Base-by-base conservation (phyloP, 2,113 vertebrate species). In the Aramus guarauna region DNA sequence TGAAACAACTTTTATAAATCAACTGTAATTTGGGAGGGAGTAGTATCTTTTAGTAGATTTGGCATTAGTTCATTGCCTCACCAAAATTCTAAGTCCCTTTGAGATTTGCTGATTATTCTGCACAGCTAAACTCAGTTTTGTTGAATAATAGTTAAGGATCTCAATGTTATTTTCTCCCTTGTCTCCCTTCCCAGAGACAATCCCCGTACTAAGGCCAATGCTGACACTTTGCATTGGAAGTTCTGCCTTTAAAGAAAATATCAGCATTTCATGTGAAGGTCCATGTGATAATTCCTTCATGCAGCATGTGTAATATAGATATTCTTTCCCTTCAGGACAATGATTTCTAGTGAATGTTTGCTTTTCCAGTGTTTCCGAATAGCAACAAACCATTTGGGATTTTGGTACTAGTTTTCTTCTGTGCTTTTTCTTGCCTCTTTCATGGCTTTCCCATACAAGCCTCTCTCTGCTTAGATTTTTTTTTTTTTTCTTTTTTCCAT, bases 151-250 rank as follows among this genome's bases (percentile, higher is more conserved):
- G 16, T 67, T 56, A 30, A 78, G 37, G 26, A 64, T 94, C 86
- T 93, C 32, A 37, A 12, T 41, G 17, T 21, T 60, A 9, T 89
- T 74, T 92, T 84, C n/a, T 96, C 8, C 43, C n/a, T 60, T 82
- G 22, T 48, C 43, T 58, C 15, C 43, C 43, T 16, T 43, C 43
- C 43, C 43, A 72, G 30, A 86, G 39, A 39, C 26, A 80, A n/a
- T 64, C 13, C 15, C 1, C 0, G 13, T 8, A 17, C 5, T 30
- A 48, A 9, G 15, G 43, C 15, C 43, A 74, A 2, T 56, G 8
- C 17, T 80, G 30, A 45, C 32, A 48, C 16, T 63, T 84, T 72
- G 45, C 34, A 10, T 12, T 53, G 68, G 21, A 56, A 39, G 10
- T 36, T 74, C 39, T 87, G 32, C 34, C 45, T 72, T 58, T 72